These are phyloP conservation scores for Aldabrachelys gigantea DNA, from an alignment of 2,113 vertebrate genomes.

Conservation along the genomic window DNA sequence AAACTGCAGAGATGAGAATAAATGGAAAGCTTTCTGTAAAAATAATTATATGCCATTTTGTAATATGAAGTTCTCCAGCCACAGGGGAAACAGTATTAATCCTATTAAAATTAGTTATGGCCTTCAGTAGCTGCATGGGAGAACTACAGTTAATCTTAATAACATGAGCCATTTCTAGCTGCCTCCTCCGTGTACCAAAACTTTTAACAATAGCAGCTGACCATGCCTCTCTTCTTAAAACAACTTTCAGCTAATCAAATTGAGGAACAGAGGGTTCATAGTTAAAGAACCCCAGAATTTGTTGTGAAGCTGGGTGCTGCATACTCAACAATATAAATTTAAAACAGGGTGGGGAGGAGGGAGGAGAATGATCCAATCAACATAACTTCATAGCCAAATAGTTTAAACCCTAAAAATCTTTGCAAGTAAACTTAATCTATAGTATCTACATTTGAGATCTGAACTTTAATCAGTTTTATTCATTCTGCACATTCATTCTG, in stretches of 20 bases:
- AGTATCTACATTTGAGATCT: neutral
- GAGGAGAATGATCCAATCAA: neutral
- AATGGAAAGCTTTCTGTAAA: neutral
- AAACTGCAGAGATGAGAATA: slow-evolving; percentile 14
- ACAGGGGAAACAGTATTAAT: slow-evolving; percentile 25
- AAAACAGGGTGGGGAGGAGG: neutral
- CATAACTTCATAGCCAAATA: neutral
- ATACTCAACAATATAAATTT: neutral
- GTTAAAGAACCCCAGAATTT: neutral
- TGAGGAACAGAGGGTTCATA: slow-evolving; percentile 4
- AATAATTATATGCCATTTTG: neutral
- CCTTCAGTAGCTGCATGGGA: neutral
- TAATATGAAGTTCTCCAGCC: neutral
- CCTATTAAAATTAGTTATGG: neutral
- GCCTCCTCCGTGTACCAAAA: slow-evolving; percentile 58
- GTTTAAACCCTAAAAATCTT: slow-evolving; percentile 41
- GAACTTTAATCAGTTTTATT: neutral
- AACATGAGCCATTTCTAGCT: slow-evolving; percentile 65
- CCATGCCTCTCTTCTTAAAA: slow-evolving; percentile 30
- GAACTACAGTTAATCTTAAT: slow-evolving; percentile 34
- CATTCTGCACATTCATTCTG: neutral
- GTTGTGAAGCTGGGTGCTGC: neutral
- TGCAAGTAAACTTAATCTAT: slow-evolving; percentile 1
- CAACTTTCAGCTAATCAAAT: slow-evolving; percentile 54
- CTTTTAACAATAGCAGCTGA: slow-evolving; percentile 68